A percentile compares a stretch with the other conserved stretches of the same genome.
These are phyloP conservation scores for Babyrousa celebensis DNA, from an alignment of 2,797 vertebrate species.

Conservation along the genomic window DNA sequence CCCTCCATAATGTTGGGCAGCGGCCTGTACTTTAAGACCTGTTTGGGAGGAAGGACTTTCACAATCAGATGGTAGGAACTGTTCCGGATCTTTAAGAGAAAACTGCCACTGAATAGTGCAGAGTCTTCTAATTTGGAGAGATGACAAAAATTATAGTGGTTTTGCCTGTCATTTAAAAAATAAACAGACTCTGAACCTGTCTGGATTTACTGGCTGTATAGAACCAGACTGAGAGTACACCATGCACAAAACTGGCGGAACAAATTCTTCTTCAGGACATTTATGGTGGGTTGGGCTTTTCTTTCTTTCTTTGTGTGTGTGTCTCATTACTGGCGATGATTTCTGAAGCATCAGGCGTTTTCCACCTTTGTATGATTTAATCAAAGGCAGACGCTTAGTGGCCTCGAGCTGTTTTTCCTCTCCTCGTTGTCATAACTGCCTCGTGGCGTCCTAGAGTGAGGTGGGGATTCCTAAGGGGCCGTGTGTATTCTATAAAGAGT, in stretches of 20 bases:
- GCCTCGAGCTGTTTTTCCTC: slow-evolving; percentile 59
- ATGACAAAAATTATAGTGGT: slow-evolving; percentile 77
- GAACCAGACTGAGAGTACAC: slow-evolving; percentile 71
- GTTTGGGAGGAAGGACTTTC: slow-evolving; percentile 64
- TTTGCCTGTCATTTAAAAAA: slow-evolving; percentile 81
- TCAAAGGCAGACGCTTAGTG: slow-evolving; percentile 35
- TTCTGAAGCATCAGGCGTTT: slow-evolving; percentile 65
- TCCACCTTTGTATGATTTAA: slow-evolving; percentile 66
- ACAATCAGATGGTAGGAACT: slow-evolving; percentile 66
- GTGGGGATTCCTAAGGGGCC: slow-evolving; percentile 49
- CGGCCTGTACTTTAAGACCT: background rate
- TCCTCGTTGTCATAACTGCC: background rate
- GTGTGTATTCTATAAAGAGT: background rate
- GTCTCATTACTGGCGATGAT: slow-evolving; percentile 69
- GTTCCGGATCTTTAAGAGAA: slow-evolving; percentile 72
- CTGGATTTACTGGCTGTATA: slow-evolving; percentile 62
- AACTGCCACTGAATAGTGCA: slow-evolving; percentile 56
- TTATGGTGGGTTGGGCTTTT: background rate
- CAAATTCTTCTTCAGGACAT: slow-evolving; percentile 74
- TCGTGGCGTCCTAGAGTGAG: background rate
- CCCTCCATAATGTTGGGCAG: background rate
- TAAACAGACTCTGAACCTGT: slow-evolving; percentile 73
- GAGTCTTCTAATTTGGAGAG: slow-evolving; percentile 81
- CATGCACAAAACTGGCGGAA: slow-evolving; percentile 66
- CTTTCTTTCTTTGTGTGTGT: slow-evolving; percentile 51